Evolutionary conservation across 2,797 vertebrate species (phyloP).

Genomic region (Valencia hispanica): DNA sequence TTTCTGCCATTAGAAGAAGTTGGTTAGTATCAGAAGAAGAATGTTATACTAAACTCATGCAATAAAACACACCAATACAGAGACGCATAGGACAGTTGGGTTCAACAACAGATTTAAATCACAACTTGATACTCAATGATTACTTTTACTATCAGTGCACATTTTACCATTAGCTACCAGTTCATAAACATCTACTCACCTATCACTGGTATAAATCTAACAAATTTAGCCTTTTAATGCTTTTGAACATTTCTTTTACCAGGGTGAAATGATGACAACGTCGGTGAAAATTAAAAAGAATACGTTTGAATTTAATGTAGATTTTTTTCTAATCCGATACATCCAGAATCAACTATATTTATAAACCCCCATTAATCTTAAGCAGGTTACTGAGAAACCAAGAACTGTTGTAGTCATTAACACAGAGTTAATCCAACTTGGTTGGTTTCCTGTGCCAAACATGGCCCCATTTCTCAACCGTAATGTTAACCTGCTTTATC

Average conservation of each 20-base stretch:
- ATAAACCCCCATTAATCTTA: neutral
- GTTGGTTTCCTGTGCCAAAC: neutral
- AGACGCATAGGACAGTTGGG: conserved; percentile 8
- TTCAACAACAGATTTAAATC: neutral
- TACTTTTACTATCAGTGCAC: neutral
- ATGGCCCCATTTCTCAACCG: too few relatives aligned
- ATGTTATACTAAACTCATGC: conserved; percentile 33
- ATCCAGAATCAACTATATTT: neutral
- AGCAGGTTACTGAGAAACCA: neutral
- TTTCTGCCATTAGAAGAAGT: neutral
- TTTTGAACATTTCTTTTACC: neutral
- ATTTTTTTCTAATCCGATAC: neutral
- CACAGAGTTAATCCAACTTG: neutral
- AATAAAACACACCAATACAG: conserved; percentile 48
- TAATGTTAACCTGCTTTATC: too few relatives aligned
- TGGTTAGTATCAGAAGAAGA: neutral
- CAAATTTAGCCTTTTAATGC: neutral
- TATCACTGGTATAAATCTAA: neutral
- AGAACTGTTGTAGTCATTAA: neutral
- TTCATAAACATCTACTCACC: neutral
- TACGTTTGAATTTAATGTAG: neutral
- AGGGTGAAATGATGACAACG: neutral
- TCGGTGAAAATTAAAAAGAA: neutral
- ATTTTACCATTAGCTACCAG: too few relatives aligned
- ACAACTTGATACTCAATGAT: neutral